Percentiles rank a stretch among this genome's conserved stretches.
phyloP scores from a whole-genome alignment of 2,888 invertebrate species.

The Lepetodrilus schrolli region DNA sequence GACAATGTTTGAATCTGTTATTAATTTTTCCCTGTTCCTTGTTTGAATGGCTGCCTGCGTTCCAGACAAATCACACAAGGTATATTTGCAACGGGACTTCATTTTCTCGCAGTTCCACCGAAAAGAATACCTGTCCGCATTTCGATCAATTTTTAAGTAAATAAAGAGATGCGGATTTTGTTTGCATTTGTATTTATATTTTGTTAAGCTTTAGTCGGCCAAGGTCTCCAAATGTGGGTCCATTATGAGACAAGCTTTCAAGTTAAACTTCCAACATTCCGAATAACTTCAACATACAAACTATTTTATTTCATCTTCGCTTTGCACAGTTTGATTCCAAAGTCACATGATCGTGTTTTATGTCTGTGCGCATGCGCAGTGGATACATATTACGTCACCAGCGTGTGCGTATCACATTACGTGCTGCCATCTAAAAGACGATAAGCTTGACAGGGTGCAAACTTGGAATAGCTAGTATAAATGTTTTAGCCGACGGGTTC shows the following conservation, averaged over 20 bases:
- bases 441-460: not conserved
- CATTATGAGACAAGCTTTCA: constrained; percentile 1
- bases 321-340: not conserved
- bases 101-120: not conserved
- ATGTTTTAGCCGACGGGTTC: not conserved
- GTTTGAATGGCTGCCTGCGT: not conserved
- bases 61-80: not conserved
- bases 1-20: not conserved
- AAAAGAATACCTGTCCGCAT: not conserved
- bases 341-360: not conserved
- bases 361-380: not conserved
- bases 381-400: not conserved
- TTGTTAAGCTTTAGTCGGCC: not conserved
- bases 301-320: constrained; percentile 18
- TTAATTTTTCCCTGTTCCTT: not conserved
- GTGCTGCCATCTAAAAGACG: not conserved
- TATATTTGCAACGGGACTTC: not conserved
- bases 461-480: not conserved
- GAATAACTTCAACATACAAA: not conserved
- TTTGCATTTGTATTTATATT: not conserved
- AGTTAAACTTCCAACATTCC: constrained; percentile 5
- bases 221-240: constrained; percentile 3
- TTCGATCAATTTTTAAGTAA: constrained; percentile 5
- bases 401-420: not conserved
- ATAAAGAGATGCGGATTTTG: not conserved